These are phyloP conservation scores for Macropodus opercularis DNA, from an alignment of 2,797 vertebrate species.

Conservation along the genomic window DNA sequence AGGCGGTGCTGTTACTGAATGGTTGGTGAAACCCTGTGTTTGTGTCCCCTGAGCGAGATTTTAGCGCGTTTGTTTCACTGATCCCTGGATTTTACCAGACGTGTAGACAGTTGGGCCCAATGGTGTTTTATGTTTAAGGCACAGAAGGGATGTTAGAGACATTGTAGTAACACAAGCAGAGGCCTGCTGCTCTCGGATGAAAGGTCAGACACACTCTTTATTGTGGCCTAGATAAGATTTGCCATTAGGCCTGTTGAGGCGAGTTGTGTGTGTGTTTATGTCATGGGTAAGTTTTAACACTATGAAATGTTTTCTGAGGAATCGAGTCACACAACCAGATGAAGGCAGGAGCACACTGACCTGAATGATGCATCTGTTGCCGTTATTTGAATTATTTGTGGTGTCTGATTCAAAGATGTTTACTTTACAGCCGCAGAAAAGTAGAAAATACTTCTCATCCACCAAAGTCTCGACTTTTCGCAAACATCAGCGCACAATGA, in stretches of 20 bases:
- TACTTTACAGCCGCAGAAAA: neutral
- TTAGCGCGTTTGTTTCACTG: conserved; percentile 33
- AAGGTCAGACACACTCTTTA: conserved; percentile 67
- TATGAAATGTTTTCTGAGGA: conserved; percentile 14
- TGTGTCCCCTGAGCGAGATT: conserved; percentile 9
- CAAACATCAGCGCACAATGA: neutral
- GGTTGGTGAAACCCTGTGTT: conserved; percentile 29
- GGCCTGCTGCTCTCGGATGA: conserved; percentile 44
- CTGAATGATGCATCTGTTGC: neutral
- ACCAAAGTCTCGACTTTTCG: neutral
- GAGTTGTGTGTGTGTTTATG: conserved; percentile 6
- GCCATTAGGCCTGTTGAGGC: conserved; percentile 43
- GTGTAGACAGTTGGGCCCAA: conserved; percentile 34
- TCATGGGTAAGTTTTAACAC: conserved; percentile 18
- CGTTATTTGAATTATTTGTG: neutral
- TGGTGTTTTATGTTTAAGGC: conserved; percentile 24
- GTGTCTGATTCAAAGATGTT: neutral
- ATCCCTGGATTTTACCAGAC: conserved; percentile 43
- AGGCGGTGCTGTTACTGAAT: conserved; percentile 32
- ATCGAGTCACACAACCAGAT: neutral
- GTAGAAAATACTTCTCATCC: neutral
- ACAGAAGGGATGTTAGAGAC: conserved; percentile 30
- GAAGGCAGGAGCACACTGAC: neutral
- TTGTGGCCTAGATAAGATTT: conserved; percentile 67
- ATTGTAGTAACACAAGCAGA: conserved; percentile 27